Evolutionary conservation across 1,140 invertebrate genomes (phyloP), one percentile per base, ranked within the genome.

Genomic region (Galleria mellonella): DNA sequence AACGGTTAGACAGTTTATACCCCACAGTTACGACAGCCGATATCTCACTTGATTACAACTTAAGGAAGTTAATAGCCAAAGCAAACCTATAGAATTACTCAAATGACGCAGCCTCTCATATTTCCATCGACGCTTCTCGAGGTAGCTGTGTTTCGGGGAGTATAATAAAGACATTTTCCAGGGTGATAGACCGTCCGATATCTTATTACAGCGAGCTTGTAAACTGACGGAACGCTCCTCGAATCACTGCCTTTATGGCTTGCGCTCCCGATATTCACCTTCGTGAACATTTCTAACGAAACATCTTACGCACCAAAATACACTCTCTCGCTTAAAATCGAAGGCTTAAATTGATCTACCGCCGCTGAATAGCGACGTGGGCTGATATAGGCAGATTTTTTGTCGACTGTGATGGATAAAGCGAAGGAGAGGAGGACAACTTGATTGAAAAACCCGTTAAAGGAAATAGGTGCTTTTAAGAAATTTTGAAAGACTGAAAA

Each of bases 141-240:
- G 43, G 33, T 49, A 50, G 42, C 54, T 63, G 65, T 69, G 59
- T 74, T 65, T 58, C 50, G 17, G 54, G 46, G 46, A 63, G 49
- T 52, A 62, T 77, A 69, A 77, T 71, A 71, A 68, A 73, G 59
- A 68, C 62, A 65, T 77, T 74, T 72, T 69, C 66, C 69, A 70
- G 58, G 46, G 61, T 58, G 69, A 75, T 72, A 73, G 64, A 73
- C 62, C 62, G 69, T 68, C 68, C 73, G 64, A 74, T 77, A 74
- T 75, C 74, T 71, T 75, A 73, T 75, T 75, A 78, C 62, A 56
- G 62, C 61, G 60, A 52, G 63, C 70, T 70, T 78, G 70, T 75
- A 72, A 78, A 75, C 62, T 72, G 63, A 68, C 60, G 62, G 62
- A 70, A 72, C 62, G 67, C 65, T 73, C 59, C 62, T 72, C 65